Evolutionary conservation across 2,888 invertebrate genomes (phyloP), one percentile per base, ranked within the genome.

Genomic region (Xanthostigma xanthostigma): DNA sequence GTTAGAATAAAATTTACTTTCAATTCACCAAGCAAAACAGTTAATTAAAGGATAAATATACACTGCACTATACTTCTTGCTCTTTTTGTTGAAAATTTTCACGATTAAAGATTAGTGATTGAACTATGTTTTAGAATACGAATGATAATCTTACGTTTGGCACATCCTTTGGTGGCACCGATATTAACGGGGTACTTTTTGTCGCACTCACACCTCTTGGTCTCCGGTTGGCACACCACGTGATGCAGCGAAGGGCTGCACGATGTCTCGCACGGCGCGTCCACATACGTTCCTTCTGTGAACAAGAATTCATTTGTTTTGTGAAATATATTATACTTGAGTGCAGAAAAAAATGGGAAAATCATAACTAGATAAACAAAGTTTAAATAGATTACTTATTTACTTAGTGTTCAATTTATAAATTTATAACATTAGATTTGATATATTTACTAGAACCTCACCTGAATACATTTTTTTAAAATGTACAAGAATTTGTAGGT

Each of bases 171-270:
- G 57, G 74, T 74, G 56, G 78, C 75, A 51, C 84, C 84, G 56
- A 90, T 77, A 60, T 76, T 75, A 57, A 90, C 89, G n/a, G 88
- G 84, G 66, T 82, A 84, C 60, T 79, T 81, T 60, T 81, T 79
- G 60, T 87, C 84, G 67, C 90, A 90, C 63, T 83, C 81, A 69
- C 90, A 90, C 54, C 72, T 69, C 50, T 73, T 72, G 49, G 78
- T 77, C 57, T 72, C 68, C 50, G 78, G 76, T 67, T 88, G 84
- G 68, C 88, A 88, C 71, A 69, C 74, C 60, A 86, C 88, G 69
- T 90, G 85, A 60, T 78, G 70, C 56, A 90, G 73, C 56, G 75
- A 74, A 5, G 81, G 69, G 67, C 79, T 81, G 70, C 90, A 90
- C 53, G 74, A 72, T 61, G 73, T 71, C 59, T 84, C 83, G 68